Evolutionary conservation across 2,113 vertebrate species (phyloP), one percentile per base, ranked within the genome.

Genomic region (Etheostoma spectabile): DNA sequence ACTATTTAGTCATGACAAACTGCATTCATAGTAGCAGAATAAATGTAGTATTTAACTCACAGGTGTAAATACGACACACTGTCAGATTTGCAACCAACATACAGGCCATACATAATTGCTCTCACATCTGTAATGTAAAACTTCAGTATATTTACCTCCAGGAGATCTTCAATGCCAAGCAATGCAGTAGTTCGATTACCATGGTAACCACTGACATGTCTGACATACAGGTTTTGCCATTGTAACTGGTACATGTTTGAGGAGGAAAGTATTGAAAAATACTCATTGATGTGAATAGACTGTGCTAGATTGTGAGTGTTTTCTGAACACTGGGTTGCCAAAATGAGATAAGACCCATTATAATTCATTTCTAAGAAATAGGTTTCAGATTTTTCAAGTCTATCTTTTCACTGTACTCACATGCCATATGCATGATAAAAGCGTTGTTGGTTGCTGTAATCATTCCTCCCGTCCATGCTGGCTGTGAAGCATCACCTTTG

Each of bases 151-250:
- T 53, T 65, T 64, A 46, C 52, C 35, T 55, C 8, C 15, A 27
- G 45, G 46, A 65, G 16, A 27, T 42, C 5, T 13, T 56, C 19
- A 55, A 16, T 42, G 24, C 56, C 77, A 42, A 55, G 6, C 38
- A 46, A 52, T 42, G 61, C 55, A 49, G 18, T 33, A 27, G 18
- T 14, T 61, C 19, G 15, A 62, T 64, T 42, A n/a, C 69, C 64
- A 78, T 74, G 51, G 67, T 46, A 78, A 64, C 51, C 42, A 45
- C 38, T 19, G n/a, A 63, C 30, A 66, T 59, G 33, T 53, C 33
- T 75, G 48, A 69, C 33, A 60, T 8, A 52, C 8, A 61, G 52
- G 16, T 33, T n/a, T 21, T 57, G 6, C 35, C 48, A 72, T 68
- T 69, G 15, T 24, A 22, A 57, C 7, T 18, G 1, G 16, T 56